Evolutionary conservation across 1,140 invertebrate species (phyloP).

Genomic region (Asobara japonica): DNA sequence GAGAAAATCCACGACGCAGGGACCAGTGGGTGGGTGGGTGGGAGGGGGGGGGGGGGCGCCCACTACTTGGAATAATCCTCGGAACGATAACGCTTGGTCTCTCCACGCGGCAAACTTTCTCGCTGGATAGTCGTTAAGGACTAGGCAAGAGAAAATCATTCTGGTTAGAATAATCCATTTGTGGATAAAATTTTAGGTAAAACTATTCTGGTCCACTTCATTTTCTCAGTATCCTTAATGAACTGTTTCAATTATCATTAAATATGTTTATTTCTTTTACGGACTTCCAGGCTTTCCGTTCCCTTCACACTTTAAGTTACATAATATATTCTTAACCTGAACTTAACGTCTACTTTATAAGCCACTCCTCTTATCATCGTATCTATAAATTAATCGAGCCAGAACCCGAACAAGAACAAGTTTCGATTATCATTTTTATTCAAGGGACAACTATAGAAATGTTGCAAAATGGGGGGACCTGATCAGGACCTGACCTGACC

Average conservation of each 20-base stretch:
- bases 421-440: no score
- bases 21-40: neutral
- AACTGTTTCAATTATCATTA: neutral
- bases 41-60: neutral
- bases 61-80: constrained; percentile 1
- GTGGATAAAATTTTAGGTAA: neutral
- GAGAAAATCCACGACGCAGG: constrained; percentile 3
- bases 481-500: no score
- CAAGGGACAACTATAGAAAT: no score
- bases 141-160: neutral
- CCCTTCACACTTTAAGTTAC: no score
- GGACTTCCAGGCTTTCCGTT: no score
- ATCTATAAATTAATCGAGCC: no score
- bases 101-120: neutral
- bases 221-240: neutral
- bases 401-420: no score
- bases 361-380: no score
- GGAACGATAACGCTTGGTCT: neutral
- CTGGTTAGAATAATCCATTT: neutral
- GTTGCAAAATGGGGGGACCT: no score
- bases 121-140: constrained; percentile 4
- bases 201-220: neutral
- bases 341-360: no score
- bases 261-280: no score
- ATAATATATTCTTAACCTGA: no score